These are phyloP conservation scores for Tenthredo livida DNA, from an alignment of 2,888 invertebrate species.

Conservation along the genomic window DNA sequence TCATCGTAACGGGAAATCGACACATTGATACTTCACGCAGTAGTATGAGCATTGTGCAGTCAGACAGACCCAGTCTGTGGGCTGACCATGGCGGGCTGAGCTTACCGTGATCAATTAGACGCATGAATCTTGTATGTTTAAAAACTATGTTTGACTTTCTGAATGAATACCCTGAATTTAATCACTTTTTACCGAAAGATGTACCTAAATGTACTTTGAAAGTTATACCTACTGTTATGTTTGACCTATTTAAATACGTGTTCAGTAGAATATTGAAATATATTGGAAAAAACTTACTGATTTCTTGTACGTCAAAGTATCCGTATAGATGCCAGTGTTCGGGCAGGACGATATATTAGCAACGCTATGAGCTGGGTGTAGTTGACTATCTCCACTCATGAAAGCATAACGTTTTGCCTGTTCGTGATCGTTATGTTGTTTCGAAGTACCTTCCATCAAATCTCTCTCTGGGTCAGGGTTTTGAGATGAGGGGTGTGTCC, in stretches of 20 bases:
- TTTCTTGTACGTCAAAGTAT: constrained; percentile 76
- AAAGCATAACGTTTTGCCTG: constrained; percentile 75
- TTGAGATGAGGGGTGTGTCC: constrained; percentile 72
- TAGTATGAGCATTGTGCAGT: background rate
- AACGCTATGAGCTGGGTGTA: constrained; percentile 72
- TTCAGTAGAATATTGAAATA: background rate
- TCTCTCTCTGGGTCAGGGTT: constrained; percentile 75
- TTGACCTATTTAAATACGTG: background rate
- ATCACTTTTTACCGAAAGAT: background rate
- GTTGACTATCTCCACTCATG: constrained; percentile 74
- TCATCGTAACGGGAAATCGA: background rate
- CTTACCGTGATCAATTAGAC: background rate
- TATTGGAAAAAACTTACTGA: constrained; percentile 58
- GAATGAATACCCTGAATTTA: background rate
- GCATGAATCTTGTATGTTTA: background rate
- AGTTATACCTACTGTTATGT: background rate
- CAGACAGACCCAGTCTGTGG: background rate
- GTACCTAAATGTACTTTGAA: background rate
- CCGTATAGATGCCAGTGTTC: constrained; percentile 74
- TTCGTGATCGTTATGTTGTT: constrained; percentile 73
- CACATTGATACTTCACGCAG: background rate
- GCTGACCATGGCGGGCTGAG: background rate
- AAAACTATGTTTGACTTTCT: background rate
- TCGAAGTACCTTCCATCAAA: constrained; percentile 74
- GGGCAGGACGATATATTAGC: constrained; percentile 76